A percentile compares a stretch with the other conserved stretches of the same genome.
phyloP scores from a whole-genome alignment of 2,797 vertebrate genomes.

The Notolabrus celidotus region DNA sequence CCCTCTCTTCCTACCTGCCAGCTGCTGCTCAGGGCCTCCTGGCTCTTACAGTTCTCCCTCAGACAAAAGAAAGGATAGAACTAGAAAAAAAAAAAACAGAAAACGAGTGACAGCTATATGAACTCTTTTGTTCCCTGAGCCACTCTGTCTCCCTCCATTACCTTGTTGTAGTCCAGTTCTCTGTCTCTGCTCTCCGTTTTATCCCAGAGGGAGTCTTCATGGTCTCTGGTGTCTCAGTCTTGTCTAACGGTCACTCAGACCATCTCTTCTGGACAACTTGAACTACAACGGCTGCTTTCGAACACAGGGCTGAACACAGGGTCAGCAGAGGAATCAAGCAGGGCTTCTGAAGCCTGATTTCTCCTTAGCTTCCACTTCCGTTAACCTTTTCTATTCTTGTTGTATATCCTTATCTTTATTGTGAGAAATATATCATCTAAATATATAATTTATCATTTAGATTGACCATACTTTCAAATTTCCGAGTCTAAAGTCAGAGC shows the following conservation, averaged over 20 bases:
- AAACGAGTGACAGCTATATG: constrained; percentile 61
- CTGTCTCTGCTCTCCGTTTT: constrained; percentile 28
- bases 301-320: constrained; percentile 8
- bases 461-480: too few relatives aligned
- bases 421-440: too few relatives aligned
- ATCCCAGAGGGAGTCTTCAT: constrained; percentile 65
- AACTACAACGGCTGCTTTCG: constrained; percentile 36
- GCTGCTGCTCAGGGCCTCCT: constrained; percentile 78
- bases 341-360: background rate
- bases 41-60: constrained; percentile 64
- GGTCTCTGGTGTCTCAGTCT: constrained; percentile 58
- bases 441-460: too few relatives aligned
- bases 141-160: constrained; percentile 56
- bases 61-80: constrained; percentile 73
- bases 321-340: constrained; percentile 6
- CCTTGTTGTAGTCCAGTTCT: constrained; percentile 42
- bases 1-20: constrained; percentile 78
- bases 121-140: constrained; percentile 64
- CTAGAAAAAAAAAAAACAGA: constrained; percentile 47
- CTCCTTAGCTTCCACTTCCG: background rate
- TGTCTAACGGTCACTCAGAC: constrained; percentile 68
- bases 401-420: too few relatives aligned
- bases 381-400: background rate
- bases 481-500: too few relatives aligned
- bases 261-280: constrained; percentile 42